Conservation (phyloP, 2,113 vertebrate genomes). For the Nestor notabilis region DNA sequence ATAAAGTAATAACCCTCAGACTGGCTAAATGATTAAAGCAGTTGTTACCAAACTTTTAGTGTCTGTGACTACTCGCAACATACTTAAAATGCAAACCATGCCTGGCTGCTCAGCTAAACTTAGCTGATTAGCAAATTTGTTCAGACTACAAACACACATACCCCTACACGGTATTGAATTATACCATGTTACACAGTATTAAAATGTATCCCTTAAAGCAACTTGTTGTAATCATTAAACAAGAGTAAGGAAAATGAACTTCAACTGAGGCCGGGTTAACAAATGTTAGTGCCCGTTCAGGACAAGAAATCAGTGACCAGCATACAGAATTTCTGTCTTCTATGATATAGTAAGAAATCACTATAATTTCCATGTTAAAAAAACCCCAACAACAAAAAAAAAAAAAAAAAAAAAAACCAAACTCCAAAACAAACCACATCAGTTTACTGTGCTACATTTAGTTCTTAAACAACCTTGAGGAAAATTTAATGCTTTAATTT, state of each 20-base stretch:
- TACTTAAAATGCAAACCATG: conserved; percentile 23
- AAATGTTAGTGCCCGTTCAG: background rate
- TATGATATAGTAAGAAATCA: background rate
- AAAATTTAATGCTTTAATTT: background rate
- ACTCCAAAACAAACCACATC: background rate
- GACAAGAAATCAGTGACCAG: background rate
- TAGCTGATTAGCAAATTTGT: background rate
- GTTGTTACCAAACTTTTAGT: conserved; percentile 22
- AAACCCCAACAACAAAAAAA: background rate
- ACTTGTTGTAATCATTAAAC: conserved; percentile 16
- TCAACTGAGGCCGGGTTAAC: conserved; percentile 35
- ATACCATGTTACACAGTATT: background rate
- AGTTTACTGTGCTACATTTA: background rate
- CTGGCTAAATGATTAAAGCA: conserved; percentile 27
- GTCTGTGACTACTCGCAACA: background rate
- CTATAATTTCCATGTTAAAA: background rate
- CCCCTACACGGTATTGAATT: conserved; percentile 13
- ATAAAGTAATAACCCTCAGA: background rate
- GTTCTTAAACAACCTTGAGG: background rate
- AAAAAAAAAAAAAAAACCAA: too few species aligned
- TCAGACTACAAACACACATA: conserved; percentile 11
- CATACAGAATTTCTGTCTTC: background rate
- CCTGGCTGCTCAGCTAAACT: conserved; percentile 18
- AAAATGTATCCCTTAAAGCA: conserved; percentile 34
- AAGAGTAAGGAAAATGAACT: background rate